phyloP scores from a whole-genome alignment of 2,888 invertebrate species.

The Coelogynopora nodosa region DNA sequence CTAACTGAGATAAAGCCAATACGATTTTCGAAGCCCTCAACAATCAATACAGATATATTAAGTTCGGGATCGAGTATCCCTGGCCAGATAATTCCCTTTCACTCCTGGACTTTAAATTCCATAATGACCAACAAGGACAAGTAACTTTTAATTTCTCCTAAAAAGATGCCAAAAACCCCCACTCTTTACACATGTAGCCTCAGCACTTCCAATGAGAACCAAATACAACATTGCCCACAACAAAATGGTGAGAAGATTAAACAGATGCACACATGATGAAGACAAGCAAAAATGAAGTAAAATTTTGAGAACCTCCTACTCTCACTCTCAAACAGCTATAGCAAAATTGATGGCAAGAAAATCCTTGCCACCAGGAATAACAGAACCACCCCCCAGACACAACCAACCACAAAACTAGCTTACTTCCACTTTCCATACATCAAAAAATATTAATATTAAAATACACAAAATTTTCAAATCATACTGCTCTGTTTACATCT shows the following conservation, averaged over 20 bases:
- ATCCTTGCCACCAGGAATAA: background rate
- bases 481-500: too few relatives aligned
- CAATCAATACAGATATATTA: background rate
- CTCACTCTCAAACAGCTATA: background rate
- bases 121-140: constrained; percentile 3
- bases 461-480: background rate
- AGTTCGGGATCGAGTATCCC: background rate
- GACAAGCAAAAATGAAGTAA: background rate
- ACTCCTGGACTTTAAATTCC: constrained; percentile 3
- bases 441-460: constrained; percentile 4
- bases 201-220: background rate
- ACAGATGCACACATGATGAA: constrained; percentile 20
- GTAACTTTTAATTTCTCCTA: background rate
- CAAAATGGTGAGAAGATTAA: constrained; percentile 1
- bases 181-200: background rate
- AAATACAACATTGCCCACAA: constrained; percentile 18
- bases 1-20: too few relatives aligned
- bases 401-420: background rate
- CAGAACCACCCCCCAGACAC: background rate
- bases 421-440: constrained; percentile 8
- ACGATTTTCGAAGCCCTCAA: too few relatives aligned
- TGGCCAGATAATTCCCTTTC: constrained; percentile 7
- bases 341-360: background rate
- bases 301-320: constrained; percentile 9
- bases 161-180: background rate